Base-by-base conservation (phyloP, 2,888 invertebrate species). In the Latrodectus hesperus region DNA sequence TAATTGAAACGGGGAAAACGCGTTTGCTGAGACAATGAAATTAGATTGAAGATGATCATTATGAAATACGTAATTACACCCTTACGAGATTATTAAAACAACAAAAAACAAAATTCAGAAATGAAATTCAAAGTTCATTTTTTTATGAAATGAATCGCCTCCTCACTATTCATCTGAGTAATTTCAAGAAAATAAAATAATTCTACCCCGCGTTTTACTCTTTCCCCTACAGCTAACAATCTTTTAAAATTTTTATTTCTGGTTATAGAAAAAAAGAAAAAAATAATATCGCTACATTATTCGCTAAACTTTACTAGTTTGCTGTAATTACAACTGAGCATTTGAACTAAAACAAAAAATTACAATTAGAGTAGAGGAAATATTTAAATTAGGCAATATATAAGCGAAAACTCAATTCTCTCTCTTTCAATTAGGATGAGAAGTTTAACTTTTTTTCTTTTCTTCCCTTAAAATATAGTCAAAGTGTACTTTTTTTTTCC, bases 351-450 rank as follows among this genome's bases (percentile, higher is more conserved):
- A 60, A 60, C 38, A 53, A 80, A 17, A 22, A 49, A 67, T 67
- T 16, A 49, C 51, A 49, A 67, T 49, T 67, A 51, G 17, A 76
- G 71, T 51, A 83, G 67, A 16, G 53, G 78, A 84, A 78, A 78
- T 78, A 84, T 84, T 84, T 78, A 84, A 84, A 84, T 84, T 77
- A 84, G 77, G 72, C 55, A 84, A 78, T 84, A 84, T 84, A 84
- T 78, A 84, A 78, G 84, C 84, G 60, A 84, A 72, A 84, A 78
- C 72, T 17, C 17, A 12, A 60, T 38, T 71, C 49, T 78, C 16
- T 22, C 73, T 9, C 49, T 77, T 84, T 84, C 84, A 84, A 84
- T 84, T 84, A 84, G 16, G 22, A 6, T 22, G n/a, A 60, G n/a
- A 60, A 60, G 16, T 67, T 53, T 67, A 49, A 22, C 22, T 11